Percentiles rank a stretch among this genome's conserved stretches.
These are phyloP conservation scores for Rhodinocichla rosea DNA, from an alignment of 2,113 vertebrate genomes.

Conservation along the genomic window DNA sequence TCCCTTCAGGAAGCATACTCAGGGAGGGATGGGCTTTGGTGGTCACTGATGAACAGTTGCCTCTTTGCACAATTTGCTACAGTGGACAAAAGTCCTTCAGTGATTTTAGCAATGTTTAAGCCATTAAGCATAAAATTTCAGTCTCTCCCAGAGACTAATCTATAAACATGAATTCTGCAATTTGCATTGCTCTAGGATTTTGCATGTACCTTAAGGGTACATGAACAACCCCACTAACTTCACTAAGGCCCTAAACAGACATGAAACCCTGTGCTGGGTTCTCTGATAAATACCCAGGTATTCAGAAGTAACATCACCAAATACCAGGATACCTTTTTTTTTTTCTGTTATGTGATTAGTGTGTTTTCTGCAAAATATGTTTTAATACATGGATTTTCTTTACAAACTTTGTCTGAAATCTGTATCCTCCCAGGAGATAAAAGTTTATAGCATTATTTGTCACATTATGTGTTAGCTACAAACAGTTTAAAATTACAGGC, in stretches of 20 bases:
- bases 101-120: not conserved
- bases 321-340: not conserved
- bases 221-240: fast-evolving
- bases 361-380: not conserved
- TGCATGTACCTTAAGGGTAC: not conserved
- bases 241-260: not conserved
- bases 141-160: not conserved
- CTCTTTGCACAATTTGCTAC: not conserved
- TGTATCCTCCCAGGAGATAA: not conserved
- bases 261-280: not conserved
- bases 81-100: fast-evolving
- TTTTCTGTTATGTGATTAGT: not conserved
- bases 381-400: not conserved
- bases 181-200: not conserved
- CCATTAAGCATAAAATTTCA: not conserved
- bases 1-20: not conserved
- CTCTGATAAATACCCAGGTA: not conserved
- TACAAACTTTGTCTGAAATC: not conserved
- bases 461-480: not conserved
- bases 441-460: slow-evolving; percentile 10
- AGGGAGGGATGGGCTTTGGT: not conserved
- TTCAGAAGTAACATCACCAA: not conserved
- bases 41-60: not conserved
- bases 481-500: slow-evolving; percentile 38
- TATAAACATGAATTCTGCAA: not conserved